Base-by-base conservation (phyloP, 2,888 invertebrate species). In the Phlogophora meticulosa region DNA sequence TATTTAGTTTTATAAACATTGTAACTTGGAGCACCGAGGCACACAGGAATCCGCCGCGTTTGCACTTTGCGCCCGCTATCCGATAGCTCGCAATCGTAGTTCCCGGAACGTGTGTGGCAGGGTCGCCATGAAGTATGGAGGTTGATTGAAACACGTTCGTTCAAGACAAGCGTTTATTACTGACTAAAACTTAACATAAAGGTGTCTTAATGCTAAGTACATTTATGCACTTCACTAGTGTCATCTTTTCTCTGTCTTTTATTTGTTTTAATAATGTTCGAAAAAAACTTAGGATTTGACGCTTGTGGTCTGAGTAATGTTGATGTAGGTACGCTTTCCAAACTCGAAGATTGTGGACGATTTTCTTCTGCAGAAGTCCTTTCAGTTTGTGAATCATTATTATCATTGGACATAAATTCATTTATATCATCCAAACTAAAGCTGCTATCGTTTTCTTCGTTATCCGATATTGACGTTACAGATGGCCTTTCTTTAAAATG, bases 351-450 rank as follows among this genome's bases (percentile, higher is more conserved):
- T 49, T 49, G 38, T 59, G 38, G 40, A 48, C 42, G 59, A 49
- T 48, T 49, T 49, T 58, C 58, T 58, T 58, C 46, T 58, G 46
- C 58, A 48, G 58, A 58, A 58, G 58, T 46, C 46, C 58, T 58
- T 59, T 59, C 49, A 59, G 49, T 49, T 49, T 59, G 49, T 59
- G 38, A 48, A 59, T 59, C 49, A 59, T 59, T 59, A 59, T 48
- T 59, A 36, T 49, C 59, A 49, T 48, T 49, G 49, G 59, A 48
- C 48, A 59, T 48, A 49, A 59, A 40, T 59, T 59, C 49, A 48
- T 48, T 59, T 59, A 59, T 49, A 60, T 60, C 60, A 60, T 60
- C 60, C 49, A 51, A 51, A 60, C 60, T 51, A 51, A 60, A 52
- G 60, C 13, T 60, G 60, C 60, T 60, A 51, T 51, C 60, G 28